Base-by-base conservation (phyloP, 1,140 invertebrate genomes). In the Idris sp. region DNA sequence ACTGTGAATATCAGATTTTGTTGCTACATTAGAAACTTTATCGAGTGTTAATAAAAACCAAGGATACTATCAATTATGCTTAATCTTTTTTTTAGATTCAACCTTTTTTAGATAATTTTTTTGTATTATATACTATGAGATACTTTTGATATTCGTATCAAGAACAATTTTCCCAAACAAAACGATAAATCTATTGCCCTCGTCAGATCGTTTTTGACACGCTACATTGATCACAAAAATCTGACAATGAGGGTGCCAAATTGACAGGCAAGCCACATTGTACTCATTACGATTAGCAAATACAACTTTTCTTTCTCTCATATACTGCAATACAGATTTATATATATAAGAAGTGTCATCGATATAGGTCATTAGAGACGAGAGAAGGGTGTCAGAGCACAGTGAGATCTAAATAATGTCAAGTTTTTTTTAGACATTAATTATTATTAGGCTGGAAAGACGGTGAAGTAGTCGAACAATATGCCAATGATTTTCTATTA, bases 401-500 rank as follows among this genome's bases (percentile, higher is more conserved):
- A 49, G 18, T 0, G 3, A 10, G 11, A 18, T 46, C n/a, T n/a
- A n/a, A n/a, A n/a, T 59, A 75, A 76, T 65, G 43, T 15, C n/a
- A 36, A 11, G 41, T 58, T 58, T 79, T 40, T 79, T 79, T 74
- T 80, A 51, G 81, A 56, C 74, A 82, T 85, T 84, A 83, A n/a
- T n/a, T n/a, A 84, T 82, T 83, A 81, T 79, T 51, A 41, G 72
- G 22, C 33, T 44, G 62, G 65, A 53, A 38, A n/a, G n/a, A 26
- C 19, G 18, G 22, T 28, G 11, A 35, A 48, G 69, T 62, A 56
- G 74, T 75, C 54, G 74, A 79, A 79, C 84, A 85, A 84, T 83
- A 85, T 84, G 83, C 71, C 81, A 74, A 81, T 81, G 79, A 86
- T 85, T 84, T 80, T 81, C 79, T 79, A 80, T 76, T 77, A 76